phyloP scores from a whole-genome alignment of 2,113 vertebrate species.

The Prunella fulvescens region DNA sequence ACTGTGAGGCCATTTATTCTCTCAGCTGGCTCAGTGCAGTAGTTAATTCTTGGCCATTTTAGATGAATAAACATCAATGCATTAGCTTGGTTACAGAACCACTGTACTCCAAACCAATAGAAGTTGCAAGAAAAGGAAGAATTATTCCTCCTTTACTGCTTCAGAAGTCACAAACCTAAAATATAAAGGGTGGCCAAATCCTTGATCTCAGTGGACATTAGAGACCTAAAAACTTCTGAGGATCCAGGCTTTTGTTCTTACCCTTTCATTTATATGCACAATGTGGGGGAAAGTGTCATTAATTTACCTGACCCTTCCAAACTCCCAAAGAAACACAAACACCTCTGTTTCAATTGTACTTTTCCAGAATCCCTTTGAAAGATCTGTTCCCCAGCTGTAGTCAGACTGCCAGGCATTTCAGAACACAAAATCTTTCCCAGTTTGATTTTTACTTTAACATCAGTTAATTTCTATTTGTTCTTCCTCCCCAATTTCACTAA shows the following conservation, averaged over 20 bases:
- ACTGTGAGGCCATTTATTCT: neutral
- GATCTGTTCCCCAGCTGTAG: neutral
- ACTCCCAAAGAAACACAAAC: neutral
- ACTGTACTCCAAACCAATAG: neutral
- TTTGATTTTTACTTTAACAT: slow-evolving; percentile 59
- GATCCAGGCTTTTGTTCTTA: neutral
- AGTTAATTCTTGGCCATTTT: neutral
- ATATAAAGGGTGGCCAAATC: neutral
- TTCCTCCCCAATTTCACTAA: slow-evolving; percentile 63
- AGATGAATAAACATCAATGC: neutral
- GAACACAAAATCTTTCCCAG: slow-evolving; percentile 55
- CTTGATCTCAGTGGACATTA: neutral
- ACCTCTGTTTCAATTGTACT: neutral
- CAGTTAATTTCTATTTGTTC: slow-evolving; percentile 73
- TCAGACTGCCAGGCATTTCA: slow-evolving; percentile 12
- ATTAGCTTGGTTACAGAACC: neutral
- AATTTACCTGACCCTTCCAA: neutral
- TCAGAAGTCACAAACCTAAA: neutral
- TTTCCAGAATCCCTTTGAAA: neutral
- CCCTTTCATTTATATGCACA: neutral
- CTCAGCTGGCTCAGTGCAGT: neutral
- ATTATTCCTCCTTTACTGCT: neutral
- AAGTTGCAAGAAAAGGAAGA: neutral
- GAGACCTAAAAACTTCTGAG: neutral
- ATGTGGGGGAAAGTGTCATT: accelerated